These are phyloP conservation scores for Drosophila kambysellisi DNA, from an alignment of 2,888 invertebrate genomes.

Conservation along the genomic window DNA sequence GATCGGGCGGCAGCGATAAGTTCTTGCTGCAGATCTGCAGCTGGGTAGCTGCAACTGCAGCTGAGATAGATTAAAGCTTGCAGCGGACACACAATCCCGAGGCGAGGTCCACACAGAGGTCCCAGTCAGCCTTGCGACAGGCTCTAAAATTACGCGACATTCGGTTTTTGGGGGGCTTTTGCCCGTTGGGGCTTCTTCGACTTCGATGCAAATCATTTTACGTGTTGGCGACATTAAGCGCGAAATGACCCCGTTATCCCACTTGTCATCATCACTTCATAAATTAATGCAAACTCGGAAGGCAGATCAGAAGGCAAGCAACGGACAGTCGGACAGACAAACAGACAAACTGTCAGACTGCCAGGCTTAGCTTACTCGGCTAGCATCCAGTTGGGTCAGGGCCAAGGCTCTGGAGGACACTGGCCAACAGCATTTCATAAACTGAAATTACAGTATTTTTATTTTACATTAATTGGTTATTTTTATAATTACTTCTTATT, in stretches of 20 bases:
- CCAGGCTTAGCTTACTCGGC: constrained; percentile 29
- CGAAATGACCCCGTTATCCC: constrained; percentile 83
- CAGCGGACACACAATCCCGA: constrained; percentile 14
- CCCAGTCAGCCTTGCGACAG: constrained; percentile 65
- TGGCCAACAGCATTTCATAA: constrained; percentile 3
- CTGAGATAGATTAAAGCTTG: constrained; percentile 12
- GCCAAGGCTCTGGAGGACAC: constrained; percentile 23
- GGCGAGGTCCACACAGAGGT: constrained; percentile 20
- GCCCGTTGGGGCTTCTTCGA: constrained; percentile 20
- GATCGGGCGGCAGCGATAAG: constrained; percentile 78
- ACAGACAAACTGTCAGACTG: not conserved
- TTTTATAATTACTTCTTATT: not conserved
- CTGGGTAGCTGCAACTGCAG: constrained; percentile 4
- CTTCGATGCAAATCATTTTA: constrained; percentile 81
- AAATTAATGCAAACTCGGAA: constrained; percentile 76
- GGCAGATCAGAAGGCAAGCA: constrained; percentile 42
- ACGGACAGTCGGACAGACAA: not conserved
- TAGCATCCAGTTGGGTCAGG: constrained; percentile 42
- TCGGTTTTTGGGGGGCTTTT: constrained; percentile 47
- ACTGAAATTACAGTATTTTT: not conserved
- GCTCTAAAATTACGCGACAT: constrained; percentile 74
- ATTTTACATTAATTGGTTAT: not conserved
- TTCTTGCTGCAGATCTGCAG: constrained; percentile 41
- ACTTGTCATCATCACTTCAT: constrained; percentile 83
- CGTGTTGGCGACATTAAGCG: constrained; percentile 83